Base-by-base conservation (phyloP, 1,140 invertebrate species). In the Muscidifurax raptorellus region DNA sequence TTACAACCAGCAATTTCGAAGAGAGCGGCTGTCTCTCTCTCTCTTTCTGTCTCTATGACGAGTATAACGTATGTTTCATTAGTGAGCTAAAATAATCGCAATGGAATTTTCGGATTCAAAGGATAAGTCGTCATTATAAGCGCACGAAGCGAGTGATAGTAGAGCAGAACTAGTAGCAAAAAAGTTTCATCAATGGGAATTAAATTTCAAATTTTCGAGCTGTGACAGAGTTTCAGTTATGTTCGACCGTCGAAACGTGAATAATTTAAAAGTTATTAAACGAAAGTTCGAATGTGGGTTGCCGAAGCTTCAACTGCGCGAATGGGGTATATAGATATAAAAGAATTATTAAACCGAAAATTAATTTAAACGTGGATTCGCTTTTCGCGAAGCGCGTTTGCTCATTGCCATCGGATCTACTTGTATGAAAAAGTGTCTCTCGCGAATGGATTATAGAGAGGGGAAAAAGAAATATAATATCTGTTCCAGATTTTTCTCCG, bases 261-360 rank as follows among this genome's bases (percentile, higher is more conserved):
- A 59, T 59, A 59, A 59, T 59, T 59, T 59, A 59, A 59, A 59
- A 59, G 52, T 59, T 59, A 59, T 59, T 59, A 59, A 59, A 59
- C 52, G 52, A 59, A 59, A 59, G 52, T 59, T 59, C 18, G 18
- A 59, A 59, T 59, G 22, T 59, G 52, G 52, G 52, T 59, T 59
- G 52, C 52, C 22, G 52, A n/a, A 1, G 18, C 52, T 59, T 59
- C 18, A 59, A 13, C 44, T 47, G 44, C 15, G 44, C 18, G 52
- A 22, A n/a, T 22, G 52, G n/a, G 52, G 5, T 18, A 18, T 5
- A 22, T 59, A 7, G 52, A 59, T 59, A 59, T 59, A 59, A 59
- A 59, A n/a, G 52, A n/a, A 59, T 59, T 59, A 59, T 59, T 59
- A 59, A 59, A 59, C 18, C 22, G 2, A 59, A 59, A 59, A 22